Base-by-base conservation (phyloP, 2,797 vertebrate genomes). In the Linurgus olivaceus region DNA sequence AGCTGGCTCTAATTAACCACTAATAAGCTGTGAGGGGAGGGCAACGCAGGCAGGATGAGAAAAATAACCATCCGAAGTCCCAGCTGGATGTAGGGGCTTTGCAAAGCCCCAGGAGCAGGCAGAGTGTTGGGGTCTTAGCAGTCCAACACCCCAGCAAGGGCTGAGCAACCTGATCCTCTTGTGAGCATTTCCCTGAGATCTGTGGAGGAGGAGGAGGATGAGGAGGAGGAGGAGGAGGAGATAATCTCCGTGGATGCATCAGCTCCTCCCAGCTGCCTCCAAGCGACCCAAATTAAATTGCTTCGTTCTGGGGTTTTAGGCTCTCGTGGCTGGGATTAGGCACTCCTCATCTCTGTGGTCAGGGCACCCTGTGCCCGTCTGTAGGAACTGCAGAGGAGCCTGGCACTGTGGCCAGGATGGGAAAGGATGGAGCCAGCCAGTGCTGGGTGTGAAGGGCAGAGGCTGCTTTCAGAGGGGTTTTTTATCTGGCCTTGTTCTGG, bases 251-350 rank as follows among this genome's bases (percentile, higher is more conserved):
- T 45, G 73, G 66, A 37, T 62, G 58, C 17, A 15, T 40, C 7
- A 6, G 51, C 68, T 82, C 50, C 63, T 73, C 62, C 58, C 6
- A 0, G 75, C 75, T 83, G 88, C 59, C 76, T 81, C 59, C 0
- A 1, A 88, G 25, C 45, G 59, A 96, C n/a, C 48, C 8, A 1
- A 75, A 58, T 8, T 86, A 78, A 97, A 96, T 83, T 2, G 19
- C 26, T 94, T 97, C 31, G 94, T 95, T 96, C 83, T 79, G 96
- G 93, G 76, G 79, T 28, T 92, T 97, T 92, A 86, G 86, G 40
- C 63, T 75, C 96, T 96, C 55, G 79, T 96, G 94, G 72, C 94
- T 3, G 17, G 96, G 93, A 96, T 97, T 96, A 96, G 85, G 70
- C 15, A 40, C 38, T 40, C 38, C 38, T 40, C 62, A 86, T 47